phyloP scores from a whole-genome alignment of 2,888 invertebrate genomes.

The Palloptera scutellata region DNA sequence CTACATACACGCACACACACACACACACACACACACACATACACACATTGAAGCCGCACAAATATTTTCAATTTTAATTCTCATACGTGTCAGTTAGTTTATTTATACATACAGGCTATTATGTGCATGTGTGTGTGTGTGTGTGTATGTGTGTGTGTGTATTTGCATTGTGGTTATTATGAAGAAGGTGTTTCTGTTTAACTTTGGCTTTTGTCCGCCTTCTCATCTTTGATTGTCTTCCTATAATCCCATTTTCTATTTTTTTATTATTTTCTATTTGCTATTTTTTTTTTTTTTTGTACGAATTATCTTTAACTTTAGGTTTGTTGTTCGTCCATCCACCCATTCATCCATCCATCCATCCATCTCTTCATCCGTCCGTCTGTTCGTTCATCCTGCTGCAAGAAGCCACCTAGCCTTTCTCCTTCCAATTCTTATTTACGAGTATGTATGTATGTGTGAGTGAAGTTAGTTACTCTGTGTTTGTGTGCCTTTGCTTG shows the following conservation, averaged over 20 bases:
- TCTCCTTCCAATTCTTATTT: constrained; percentile 12
- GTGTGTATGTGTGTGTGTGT: neutral
- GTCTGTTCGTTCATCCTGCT: constrained; percentile 6
- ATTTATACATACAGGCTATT: constrained; percentile 16
- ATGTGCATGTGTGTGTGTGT: neutral
- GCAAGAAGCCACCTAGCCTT: constrained; percentile 21
- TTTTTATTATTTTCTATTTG: constrained; percentile 15
- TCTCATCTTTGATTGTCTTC: constrained; percentile 36
- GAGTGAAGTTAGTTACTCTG: neutral
- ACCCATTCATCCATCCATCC: neutral
- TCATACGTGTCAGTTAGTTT: constrained; percentile 11
- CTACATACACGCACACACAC: too few relatives aligned
- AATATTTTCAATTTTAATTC: constrained; percentile 33
- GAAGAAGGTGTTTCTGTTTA: constrained; percentile 39
- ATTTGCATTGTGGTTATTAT: constrained; percentile 22
- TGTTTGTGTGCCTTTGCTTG: constrained; percentile 7
- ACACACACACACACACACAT: too few relatives aligned
- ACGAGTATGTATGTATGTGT: too few relatives aligned
- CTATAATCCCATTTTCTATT: constrained; percentile 24
- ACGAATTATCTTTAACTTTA: constrained; percentile 27
- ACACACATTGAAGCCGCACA: constrained; percentile 20
- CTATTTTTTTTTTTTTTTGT: constrained; percentile 17
- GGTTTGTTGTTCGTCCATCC: constrained; percentile 10
- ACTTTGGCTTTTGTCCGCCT: constrained; percentile 31
- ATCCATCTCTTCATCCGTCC: neutral